Evolutionary conservation across 1,140 invertebrate genomes (phyloP), one percentile per base, ranked within the genome.

Genomic region (Scaptodrosophila lebanonensis): DNA sequence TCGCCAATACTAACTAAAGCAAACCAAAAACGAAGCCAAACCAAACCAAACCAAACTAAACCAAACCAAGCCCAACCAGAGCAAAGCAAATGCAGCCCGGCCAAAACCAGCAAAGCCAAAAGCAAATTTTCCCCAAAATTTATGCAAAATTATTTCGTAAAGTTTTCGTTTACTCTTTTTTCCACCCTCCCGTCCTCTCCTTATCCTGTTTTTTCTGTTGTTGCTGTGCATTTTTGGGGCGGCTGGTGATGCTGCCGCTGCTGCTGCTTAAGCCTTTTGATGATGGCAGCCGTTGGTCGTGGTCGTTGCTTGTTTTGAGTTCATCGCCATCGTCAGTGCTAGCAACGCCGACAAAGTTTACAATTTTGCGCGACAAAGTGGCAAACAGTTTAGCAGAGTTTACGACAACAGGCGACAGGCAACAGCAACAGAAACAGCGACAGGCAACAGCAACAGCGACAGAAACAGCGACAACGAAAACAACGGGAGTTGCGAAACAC

Each of bases 61-160:
- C n/a, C 54, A 49, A 36, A 33, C 32, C 29, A 50, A 20, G 60
- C 17, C 12, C 40, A 35, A 57, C 18, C 66, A 66, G 60, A 62
- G 54, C 69, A 73, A 69, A 48, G 50, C 42, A 49, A 17, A 18
- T 16, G 59, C 32, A 29, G 44, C 17, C 30, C 20, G 35, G 51
- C 32, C 13, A 70, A 54, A 65, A 58, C 51, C 49, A 47, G 67
- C 38, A 75, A 82, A 79, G 75, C 75, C 69, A 75, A 79, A 57
- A 82, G 69, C 70, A 82, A 82, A 79, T 82, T 79, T 82, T 56
- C 18, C 25, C 36, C 57, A 70, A 82, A 82, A 82, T 82, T 67
- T 82, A 82, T 82, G 75, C 75, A 82, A 82, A 82, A 82, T 83
- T 82, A 82, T 82, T 83, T 82, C 58, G 76, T 82, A 82, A 82